Evolutionary conservation across 2,113 vertebrate species (phyloP).

Genomic region (Tragelaphus buxtoni): DNA sequence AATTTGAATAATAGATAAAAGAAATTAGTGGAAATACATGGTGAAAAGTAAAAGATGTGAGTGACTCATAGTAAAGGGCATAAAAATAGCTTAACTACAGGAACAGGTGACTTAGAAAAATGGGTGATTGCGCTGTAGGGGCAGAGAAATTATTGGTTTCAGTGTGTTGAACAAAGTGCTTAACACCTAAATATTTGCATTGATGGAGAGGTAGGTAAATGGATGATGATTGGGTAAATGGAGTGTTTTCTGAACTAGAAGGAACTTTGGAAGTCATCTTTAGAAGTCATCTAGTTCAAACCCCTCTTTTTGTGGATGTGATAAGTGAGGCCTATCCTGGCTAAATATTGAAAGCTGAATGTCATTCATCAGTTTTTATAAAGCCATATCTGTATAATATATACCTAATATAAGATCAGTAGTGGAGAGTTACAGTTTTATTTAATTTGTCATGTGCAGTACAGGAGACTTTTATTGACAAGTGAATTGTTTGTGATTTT

Average conservation of each 20-base stretch:
- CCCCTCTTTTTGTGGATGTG: background rate
- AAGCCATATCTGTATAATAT: background rate
- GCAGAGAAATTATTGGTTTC: background rate
- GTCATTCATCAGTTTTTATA: conserved; percentile 14
- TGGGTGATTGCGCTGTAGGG: background rate
- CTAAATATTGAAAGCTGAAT: background rate
- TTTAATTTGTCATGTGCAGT: background rate
- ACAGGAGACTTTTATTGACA: background rate
- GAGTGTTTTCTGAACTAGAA: background rate
- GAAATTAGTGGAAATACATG: background rate
- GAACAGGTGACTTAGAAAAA: background rate
- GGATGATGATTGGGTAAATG: background rate
- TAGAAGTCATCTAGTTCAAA: too few species aligned
- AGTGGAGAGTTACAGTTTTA: conserved; percentile 10
- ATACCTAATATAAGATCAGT: background rate
- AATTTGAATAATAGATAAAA: background rate
- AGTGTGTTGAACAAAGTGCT: background rate
- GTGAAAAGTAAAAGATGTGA: background rate
- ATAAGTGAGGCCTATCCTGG: background rate
- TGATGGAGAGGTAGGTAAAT: background rate
- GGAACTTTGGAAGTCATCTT: background rate
- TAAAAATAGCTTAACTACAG: background rate
- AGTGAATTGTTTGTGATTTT: background rate
- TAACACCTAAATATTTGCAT: background rate
- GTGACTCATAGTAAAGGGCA: background rate